These are phyloP conservation scores for Dendrocopos noguchii DNA, from an alignment of 2,113 vertebrate species.

Conservation along the genomic window DNA sequence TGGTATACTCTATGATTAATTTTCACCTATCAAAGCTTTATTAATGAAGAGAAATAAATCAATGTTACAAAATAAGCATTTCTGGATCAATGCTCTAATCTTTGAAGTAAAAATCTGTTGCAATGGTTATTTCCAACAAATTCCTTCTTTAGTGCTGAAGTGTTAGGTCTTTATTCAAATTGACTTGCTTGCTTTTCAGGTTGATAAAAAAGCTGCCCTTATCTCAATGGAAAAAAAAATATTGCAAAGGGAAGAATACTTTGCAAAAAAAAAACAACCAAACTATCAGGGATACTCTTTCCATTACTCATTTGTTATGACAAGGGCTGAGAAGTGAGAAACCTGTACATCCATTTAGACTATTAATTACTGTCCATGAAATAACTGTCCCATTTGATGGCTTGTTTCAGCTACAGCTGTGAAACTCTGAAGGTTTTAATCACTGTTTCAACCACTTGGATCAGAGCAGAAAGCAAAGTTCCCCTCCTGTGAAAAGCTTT, in stretches of 20 bases:
- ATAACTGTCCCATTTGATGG: background rate
- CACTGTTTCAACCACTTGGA: background rate
- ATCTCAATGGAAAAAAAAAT: background rate
- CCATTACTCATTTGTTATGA: background rate
- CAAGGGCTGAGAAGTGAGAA: background rate
- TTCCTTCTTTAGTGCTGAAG: background rate
- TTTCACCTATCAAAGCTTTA: background rate
- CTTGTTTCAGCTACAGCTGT: background rate
- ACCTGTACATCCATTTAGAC: background rate
- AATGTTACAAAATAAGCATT: background rate
- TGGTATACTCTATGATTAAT: background rate
- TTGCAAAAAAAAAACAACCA: background rate
- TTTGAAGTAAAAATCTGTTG: background rate
- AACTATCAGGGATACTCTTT: background rate
- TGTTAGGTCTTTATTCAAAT: background rate
- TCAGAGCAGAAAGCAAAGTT: background rate
- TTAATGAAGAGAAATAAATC: background rate
- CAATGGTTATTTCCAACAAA: background rate
- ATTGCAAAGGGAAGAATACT: background rate
- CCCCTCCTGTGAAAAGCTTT: background rate
- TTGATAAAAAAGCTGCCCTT: background rate
- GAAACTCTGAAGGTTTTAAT: slow-evolving; percentile 4
- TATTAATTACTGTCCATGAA: background rate
- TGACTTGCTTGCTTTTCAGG: background rate
- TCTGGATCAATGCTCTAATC: background rate